These are phyloP conservation scores for Calosoma granatense DNA, from an alignment of 1,140 invertebrate species.

Conservation along the genomic window DNA sequence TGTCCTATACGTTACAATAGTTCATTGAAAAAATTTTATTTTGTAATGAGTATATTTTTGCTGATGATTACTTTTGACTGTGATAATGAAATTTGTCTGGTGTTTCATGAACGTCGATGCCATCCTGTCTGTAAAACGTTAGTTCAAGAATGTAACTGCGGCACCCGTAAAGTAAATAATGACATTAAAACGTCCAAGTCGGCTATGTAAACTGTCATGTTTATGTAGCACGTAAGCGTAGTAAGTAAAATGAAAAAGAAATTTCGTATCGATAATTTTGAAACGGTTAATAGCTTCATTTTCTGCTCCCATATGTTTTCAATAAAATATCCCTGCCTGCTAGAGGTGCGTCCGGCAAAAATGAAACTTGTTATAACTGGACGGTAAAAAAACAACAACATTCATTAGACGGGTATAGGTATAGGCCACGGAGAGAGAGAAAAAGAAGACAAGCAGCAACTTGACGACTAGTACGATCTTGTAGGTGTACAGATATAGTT, in stretches of 20 bases:
- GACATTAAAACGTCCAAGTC: constrained; percentile 4
- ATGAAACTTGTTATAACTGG: background rate
- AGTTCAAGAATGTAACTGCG: background rate
- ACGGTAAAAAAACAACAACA: background rate
- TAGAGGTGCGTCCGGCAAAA: too few species aligned
- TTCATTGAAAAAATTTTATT: too few species aligned
- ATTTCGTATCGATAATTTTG: background rate
- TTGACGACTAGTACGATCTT: too few species aligned
- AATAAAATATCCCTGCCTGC: background rate
- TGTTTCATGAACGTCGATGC: background rate
- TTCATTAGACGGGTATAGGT: too few species aligned
- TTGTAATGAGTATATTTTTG: too few species aligned
- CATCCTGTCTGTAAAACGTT: background rate
- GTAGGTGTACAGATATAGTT: too few species aligned
- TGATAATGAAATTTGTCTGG: too few species aligned
- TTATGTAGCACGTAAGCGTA: background rate
- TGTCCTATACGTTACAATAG: too few species aligned
- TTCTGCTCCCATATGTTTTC: constrained; percentile 1
- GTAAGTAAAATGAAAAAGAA: background rate
- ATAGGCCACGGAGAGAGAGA: too few species aligned
- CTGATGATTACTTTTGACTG: too few species aligned
- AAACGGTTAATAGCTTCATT: constrained; percentile 5
- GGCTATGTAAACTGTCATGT: constrained; percentile 7
- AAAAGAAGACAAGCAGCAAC: too few species aligned
- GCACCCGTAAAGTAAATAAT: constrained; percentile 7